Percentiles rank a stretch among this genome's conserved stretches.
Conservation (phyloP, 2,888 invertebrate genomes). For the Diadegma fenestrale region DNA sequence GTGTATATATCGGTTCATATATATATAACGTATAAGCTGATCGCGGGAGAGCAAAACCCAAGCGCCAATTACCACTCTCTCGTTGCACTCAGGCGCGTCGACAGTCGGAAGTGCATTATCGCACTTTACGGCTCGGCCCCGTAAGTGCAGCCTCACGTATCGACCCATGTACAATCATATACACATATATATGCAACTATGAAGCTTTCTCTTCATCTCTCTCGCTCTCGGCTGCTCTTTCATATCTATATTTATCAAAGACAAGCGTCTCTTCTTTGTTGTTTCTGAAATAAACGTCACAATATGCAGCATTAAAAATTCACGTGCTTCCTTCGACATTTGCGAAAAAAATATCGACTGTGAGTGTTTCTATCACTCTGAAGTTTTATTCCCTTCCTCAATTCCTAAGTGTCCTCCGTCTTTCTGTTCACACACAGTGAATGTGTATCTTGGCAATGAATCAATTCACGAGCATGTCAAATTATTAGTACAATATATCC, state of each 20-base stretch:
- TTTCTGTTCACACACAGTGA: slow-evolving; percentile 14
- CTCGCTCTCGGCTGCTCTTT: slow-evolving; percentile 22
- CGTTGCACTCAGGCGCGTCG: slow-evolving; percentile 70
- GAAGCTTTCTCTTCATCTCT: slow-evolving; percentile 32
- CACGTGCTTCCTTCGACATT: slow-evolving; percentile 48
- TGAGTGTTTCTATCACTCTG: no score
- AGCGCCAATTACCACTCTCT: slow-evolving; percentile 70
- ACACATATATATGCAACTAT: slow-evolving; percentile 35
- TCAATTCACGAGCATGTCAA: slow-evolving; percentile 6
- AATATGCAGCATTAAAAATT: slow-evolving; percentile 54
- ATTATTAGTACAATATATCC: slow-evolving; percentile 24
- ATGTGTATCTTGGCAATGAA: slow-evolving; percentile 17
- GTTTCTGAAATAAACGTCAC: slow-evolving; percentile 12
- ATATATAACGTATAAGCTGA: slow-evolving; percentile 19
- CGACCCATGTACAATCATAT: slow-evolving; percentile 52
- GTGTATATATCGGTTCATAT: slow-evolving; percentile 33
- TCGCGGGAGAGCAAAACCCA: slow-evolving; percentile 64
- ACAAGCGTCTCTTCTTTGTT: background rate
- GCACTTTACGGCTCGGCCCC: slow-evolving; percentile 69
- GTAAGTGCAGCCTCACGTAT: slow-evolving; percentile 71
- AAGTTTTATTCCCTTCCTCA: no score
- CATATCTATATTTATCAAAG: slow-evolving; percentile 18
- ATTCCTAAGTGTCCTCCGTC: background rate
- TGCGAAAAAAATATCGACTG: background rate
- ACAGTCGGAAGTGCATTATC: slow-evolving; percentile 73